Evolutionary conservation across 2,113 vertebrate genomes (phyloP).

Genomic region (Colinus virginianus): DNA sequence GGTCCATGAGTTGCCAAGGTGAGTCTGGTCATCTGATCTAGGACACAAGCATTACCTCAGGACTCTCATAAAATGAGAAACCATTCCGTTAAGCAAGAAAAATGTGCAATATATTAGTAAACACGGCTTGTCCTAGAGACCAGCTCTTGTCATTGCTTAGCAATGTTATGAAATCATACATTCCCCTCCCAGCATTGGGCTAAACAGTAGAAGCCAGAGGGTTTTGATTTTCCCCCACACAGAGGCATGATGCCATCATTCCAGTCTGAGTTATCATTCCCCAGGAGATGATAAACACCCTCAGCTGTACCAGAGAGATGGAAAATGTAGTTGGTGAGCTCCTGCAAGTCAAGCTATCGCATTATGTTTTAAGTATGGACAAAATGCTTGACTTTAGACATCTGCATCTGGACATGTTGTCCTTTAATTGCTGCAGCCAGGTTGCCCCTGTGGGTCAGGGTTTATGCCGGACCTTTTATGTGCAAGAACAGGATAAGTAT

Average conservation of each 20-base stretch:
- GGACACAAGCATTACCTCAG: slow-evolving; percentile 11
- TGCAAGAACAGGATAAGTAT: slow-evolving; percentile 10
- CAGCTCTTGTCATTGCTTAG: slow-evolving; percentile 46
- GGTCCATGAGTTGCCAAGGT: not conserved
- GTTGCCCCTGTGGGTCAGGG: not conserved
- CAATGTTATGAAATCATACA: slow-evolving; percentile 63
- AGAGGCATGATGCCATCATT: not conserved
- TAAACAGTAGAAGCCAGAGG: not conserved
- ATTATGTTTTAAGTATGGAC: not conserved
- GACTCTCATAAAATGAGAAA: slow-evolving; percentile 38
- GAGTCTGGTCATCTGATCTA: slow-evolving; percentile 26
- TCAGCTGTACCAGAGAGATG: not conserved
- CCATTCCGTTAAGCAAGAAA: slow-evolving; percentile 22
- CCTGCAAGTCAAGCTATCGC: not conserved
- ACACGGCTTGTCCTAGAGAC: slow-evolving; percentile 41
- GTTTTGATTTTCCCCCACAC: not conserved
- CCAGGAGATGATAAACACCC: not conserved
- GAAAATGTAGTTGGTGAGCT: not conserved
- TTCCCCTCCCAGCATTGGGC: slow-evolving; percentile 24
- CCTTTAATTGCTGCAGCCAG: slow-evolving; percentile 4
- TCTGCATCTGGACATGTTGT: not conserved
- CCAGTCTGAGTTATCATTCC: not conserved
- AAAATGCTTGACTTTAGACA: not conserved
- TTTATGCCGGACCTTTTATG: not conserved
- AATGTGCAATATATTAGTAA: slow-evolving; percentile 51